phyloP scores from a whole-genome alignment of 2,113 vertebrate genomes.

The Pardalotus punctatus region DNA sequence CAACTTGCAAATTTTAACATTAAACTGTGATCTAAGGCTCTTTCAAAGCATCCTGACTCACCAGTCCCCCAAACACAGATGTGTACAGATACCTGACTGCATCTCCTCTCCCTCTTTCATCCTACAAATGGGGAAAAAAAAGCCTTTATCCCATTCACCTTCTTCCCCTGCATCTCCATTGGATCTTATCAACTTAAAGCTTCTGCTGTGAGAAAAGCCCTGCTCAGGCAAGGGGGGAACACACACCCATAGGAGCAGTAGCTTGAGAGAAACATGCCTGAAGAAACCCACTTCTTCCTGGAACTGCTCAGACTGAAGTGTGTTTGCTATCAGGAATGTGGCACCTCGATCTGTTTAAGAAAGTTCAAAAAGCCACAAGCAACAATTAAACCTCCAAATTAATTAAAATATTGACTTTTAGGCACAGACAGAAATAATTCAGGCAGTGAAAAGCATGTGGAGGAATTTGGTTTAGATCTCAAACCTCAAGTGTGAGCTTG shows the following conservation, averaged over 20 bases:
- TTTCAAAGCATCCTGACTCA: neutral
- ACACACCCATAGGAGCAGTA: fast-evolving
- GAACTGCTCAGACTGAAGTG: neutral
- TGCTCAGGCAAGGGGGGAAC: neutral
- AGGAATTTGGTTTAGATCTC: neutral
- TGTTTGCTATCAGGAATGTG: neutral
- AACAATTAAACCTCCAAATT: neutral
- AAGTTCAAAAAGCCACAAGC: neutral
- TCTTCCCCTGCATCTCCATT: neutral
- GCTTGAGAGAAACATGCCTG: neutral
- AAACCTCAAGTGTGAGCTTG: neutral
- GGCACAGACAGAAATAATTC: neutral
- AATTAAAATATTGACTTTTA: neutral
- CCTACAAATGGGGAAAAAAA: neutral
- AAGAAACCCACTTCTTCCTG: neutral
- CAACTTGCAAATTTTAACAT: neutral
- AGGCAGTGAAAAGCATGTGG: neutral
- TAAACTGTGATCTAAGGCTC: neutral
- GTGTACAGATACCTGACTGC: neutral
- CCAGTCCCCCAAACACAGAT: neutral
- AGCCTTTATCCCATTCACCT: neutral
- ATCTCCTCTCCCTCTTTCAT: neutral
- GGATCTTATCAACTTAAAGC: neutral
- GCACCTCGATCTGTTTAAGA: neutral
- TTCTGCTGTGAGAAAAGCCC: fast-evolving